These are phyloP conservation scores for Acholoe squamosa DNA, from an alignment of 2,888 invertebrate species.

Conservation along the genomic window DNA sequence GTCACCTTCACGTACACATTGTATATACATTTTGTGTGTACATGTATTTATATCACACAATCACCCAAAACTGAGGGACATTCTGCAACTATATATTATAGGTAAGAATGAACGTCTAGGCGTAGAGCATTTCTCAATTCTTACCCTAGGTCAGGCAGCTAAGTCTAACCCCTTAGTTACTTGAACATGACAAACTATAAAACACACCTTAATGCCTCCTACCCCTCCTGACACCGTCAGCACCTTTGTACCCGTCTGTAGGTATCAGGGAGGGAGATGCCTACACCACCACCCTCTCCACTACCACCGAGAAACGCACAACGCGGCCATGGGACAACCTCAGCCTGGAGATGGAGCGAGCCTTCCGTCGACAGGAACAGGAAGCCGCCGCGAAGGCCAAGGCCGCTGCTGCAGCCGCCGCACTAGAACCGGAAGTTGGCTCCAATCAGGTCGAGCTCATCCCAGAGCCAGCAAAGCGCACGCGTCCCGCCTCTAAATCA, in stretches of 20 bases:
- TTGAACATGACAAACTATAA: no score
- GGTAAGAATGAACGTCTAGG: no score
- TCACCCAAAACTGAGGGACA: no score
- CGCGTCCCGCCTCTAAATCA: conserved; percentile 43
- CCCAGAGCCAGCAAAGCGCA: conserved; percentile 49
- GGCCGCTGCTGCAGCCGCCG: not conserved
- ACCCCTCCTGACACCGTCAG: no score
- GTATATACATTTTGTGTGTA: no score
- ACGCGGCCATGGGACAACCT: conserved; percentile 60
- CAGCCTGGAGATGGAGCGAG: conserved; percentile 60
- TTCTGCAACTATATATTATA: no score
- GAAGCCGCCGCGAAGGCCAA: not conserved
- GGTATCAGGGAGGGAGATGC: conserved; percentile 26
- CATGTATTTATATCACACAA: no score
- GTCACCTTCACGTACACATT: no score
- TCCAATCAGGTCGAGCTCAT: conserved; percentile 53
- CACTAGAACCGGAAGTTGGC: not conserved
- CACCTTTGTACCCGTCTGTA: not conserved
- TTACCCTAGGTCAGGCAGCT: no score
- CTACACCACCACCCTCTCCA: not conserved
- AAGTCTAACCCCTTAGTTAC: no score
- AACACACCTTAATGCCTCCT: no score
- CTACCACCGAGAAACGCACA: not conserved
- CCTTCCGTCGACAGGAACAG: conserved; percentile 54
- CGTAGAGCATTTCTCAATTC: no score